Base-by-base conservation (phyloP, 2,888 invertebrate species). In the Drosophila meridionalis region DNA sequence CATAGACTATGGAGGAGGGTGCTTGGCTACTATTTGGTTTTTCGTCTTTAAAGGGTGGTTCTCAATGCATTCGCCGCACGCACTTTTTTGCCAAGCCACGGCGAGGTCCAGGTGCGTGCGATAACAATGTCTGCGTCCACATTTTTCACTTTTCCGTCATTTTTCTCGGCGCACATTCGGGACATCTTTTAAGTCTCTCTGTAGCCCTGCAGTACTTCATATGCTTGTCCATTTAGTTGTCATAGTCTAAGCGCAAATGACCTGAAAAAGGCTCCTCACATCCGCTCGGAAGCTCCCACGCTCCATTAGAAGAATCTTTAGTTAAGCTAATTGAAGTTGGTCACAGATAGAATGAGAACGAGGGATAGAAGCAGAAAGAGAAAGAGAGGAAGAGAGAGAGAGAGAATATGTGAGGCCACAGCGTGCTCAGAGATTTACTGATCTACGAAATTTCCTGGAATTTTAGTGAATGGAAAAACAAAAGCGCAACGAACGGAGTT, bases 401-500 rank as follows among this genome's bases (percentile, higher is more conserved):
- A 8, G 30, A 0, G 30, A 8, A n/a, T 9, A n/a, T 32, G 30
- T 4, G 40, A 56, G n/a, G 9, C 3, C 59, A 62, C 32, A 52
- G 56, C 69, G 58, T 47, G 55, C 55, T 58, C 72, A 20, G 73
- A 90, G 87, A 90, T 89, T 89, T 88, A 90, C 80, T 86, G 89
- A 89, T 90, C 89, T 84, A 82, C 82, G 56, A 90, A 87, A 87
- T 87, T 89, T 89, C 89, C 87, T 55, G 73, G 89, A 89, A 89
- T 82, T 89, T 76, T 73, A 36, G 86, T 87, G 90, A 87, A 87
- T 90, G 87, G 89, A 80, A 85, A 87, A 89, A 90, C 90, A 88
- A 90, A 87, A 87, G 87, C 89, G 87, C 83, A 83, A 75, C 84
- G 73, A 80, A 62, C 76, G 66, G 30, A 34, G 56, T 32, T 56